Conservation (phyloP, 1,140 invertebrate genomes). For the Cyrtorhinus lividipennis region DNA sequence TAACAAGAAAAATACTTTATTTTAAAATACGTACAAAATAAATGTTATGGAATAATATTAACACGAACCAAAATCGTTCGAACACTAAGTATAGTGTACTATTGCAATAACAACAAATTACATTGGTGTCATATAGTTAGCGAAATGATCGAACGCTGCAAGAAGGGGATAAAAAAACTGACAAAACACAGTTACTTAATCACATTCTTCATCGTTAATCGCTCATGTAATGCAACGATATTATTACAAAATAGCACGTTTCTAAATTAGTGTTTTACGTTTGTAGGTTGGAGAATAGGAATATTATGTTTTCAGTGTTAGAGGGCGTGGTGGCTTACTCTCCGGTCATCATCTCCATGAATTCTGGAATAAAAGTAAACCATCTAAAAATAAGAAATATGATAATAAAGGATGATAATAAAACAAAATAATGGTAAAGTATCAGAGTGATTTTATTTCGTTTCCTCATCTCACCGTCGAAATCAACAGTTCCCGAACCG, state of each 20-base stretch:
- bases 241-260: background rate
- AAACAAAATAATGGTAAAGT: background rate
- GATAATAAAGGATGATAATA: background rate
- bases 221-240: too few relatives aligned
- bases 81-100: too few relatives aligned
- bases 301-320: background rate
- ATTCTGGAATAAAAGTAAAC: constrained; percentile 25
- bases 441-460: background rate
- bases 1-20: background rate
- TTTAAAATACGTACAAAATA: background rate
- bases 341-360: constrained; percentile 28
- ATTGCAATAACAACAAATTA: too few relatives aligned
- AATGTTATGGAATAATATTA: background rate
- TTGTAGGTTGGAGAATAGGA: background rate
- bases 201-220: too few relatives aligned
- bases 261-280: background rate
- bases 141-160: too few relatives aligned
- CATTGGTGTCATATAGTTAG: too few relatives aligned
- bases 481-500: constrained; percentile 80
- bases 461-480: constrained; percentile 46
- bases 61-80: background rate
- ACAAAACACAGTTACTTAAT: too few relatives aligned
- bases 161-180: too few relatives aligned
- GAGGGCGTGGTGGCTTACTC: constrained; percentile 20
- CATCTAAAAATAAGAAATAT: background rate